Evolutionary conservation across 2,888 invertebrate genomes (phyloP).

Genomic region (Eristalinus aeneus): DNA sequence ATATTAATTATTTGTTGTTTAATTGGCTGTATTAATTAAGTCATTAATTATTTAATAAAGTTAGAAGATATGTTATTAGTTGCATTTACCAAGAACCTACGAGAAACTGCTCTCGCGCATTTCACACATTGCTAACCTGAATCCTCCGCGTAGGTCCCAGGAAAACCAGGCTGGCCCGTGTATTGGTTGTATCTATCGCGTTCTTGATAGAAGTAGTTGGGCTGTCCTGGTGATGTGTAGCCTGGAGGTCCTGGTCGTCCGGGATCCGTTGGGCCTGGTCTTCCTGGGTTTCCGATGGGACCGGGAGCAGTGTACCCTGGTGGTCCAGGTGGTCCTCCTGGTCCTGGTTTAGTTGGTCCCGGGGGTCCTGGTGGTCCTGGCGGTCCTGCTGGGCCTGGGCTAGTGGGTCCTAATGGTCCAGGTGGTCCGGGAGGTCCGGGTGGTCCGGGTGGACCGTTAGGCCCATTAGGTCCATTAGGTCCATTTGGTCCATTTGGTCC

Average conservation of each 20-base stretch:
- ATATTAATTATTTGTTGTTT: constrained; percentile 54
- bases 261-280: constrained; percentile 71
- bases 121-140: constrained; percentile 77
- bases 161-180: constrained; percentile 75
- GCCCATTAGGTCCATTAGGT: constrained; percentile 9
- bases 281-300: constrained; percentile 76
- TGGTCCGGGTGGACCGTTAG: constrained; percentile 29
- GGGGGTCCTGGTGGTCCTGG: constrained; percentile 77
- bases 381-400: constrained; percentile 74
- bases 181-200: constrained; percentile 72
- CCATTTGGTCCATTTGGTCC: constrained; percentile 43
- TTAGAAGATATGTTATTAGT: constrained; percentile 70
- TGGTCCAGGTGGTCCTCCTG: constrained; percentile 70
- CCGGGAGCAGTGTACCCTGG: constrained; percentile 74
- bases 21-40: constrained; percentile 45
- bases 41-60: constrained; percentile 53
- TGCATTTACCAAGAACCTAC: constrained; percentile 68
- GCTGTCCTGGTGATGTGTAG: constrained; percentile 40
- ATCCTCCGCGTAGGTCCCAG: constrained; percentile 76
- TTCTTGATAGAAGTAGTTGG: constrained; percentile 72
- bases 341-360: constrained; percentile 81
- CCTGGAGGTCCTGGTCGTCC: constrained; percentile 67
- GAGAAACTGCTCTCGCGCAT: constrained; percentile 58
- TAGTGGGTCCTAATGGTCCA: constrained; percentile 68
- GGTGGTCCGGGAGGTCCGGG: constrained; percentile 25